Base-by-base conservation (phyloP, 2,113 vertebrate species). In the Ondatra zibethicus region DNA sequence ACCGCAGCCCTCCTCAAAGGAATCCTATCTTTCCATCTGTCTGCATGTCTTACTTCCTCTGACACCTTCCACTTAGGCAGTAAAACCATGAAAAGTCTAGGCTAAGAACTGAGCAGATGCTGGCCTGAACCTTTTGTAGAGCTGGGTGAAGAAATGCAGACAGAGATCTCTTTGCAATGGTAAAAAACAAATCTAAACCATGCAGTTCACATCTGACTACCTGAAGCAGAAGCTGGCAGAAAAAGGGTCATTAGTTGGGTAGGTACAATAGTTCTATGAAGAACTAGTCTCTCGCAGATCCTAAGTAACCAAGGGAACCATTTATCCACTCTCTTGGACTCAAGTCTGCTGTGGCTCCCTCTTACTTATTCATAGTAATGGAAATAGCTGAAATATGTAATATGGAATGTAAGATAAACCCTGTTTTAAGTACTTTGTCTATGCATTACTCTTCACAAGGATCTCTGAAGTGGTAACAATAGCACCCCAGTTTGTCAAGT, bases 61-160 rank as follows among this genome's bases (percentile, higher is more conserved):
- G 7, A 92, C 94, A 97, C 58, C 73, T 92, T 95, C 77, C 9
- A 61, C 50, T 92, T 94, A 92, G 55, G 86, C 39, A 87, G 78
- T 84, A 68, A 91, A 98, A 84, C 27, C 25, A 7, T 58, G 84
- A 92, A 70, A 21, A 88, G 7, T 39, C 84, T 89, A 78, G 50
- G 39, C 21, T 45, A 36, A 88, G 70, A 94, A 13, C 19, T 82
- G 33, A 50, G 81, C 42, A 3, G 77, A 47, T 61, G 73, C 61
- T 89, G 81, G 36, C 47, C 65, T 61, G 21, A 47, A 39, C 23
- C 19, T 70, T 50, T 2, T 75, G 92, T 17, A 76, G 68, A 85
- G 66, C 75, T 85, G 75, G 84, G 47, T 88, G 80, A 94, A 36
- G 55, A 65, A 89, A 36, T 65, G 27, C 66, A 92, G 66, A 78